Base-by-base conservation (phyloP, 2,113 vertebrate species). In the Dendrocopos noguchii region DNA sequence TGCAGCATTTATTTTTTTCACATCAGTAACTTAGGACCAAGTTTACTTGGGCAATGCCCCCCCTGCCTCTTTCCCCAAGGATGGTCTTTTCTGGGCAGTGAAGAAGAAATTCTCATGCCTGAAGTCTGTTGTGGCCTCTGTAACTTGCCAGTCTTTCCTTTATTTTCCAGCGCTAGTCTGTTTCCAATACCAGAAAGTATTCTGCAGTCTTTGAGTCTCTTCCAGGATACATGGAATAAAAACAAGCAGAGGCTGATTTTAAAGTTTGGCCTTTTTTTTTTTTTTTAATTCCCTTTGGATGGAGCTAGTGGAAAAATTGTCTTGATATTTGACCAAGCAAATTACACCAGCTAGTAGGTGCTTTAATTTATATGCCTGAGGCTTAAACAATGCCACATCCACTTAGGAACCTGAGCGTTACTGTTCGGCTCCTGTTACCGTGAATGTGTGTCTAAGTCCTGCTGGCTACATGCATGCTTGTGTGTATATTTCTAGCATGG, bases 261-360 rank as follows among this genome's bases (percentile, higher is more conserved):
- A 74, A 91, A 95, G 88, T 90, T 91, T 75, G 42, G 21, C 4
- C 0, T 17, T 80, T 92, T 87, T 86, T 77, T 42, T 6, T 28
- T 6, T 0, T 15, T 82, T 36, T 36, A 36, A 36, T 36, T 90
- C 86, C 66, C 70, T 90, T 87, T 65, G 25, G 39, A 88, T 95
- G 39, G 76, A 96, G 92, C 97, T 96, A 90, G 95, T 96, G 94
- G 84, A 93, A 95, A 76, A 95, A 95, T 97, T 81, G 76, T 92
- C 88, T 96, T 94, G 95, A 91, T 96, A 96, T 89, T 79, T 95
- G 95, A 96, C 97, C 94, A 97, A 94, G 91, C 96, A 95, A 97
- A 93, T 97, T 94, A 96, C 4, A 9, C 84, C 95, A 95, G 91
- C 94, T 96, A 96, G 74, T 92, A 95, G 96, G 95, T 96, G 83